A percentile compares a stretch with the other conserved stretches of the same genome.
phyloP scores from a whole-genome alignment of 2,888 invertebrate species.

The Taenaris catops region DNA sequence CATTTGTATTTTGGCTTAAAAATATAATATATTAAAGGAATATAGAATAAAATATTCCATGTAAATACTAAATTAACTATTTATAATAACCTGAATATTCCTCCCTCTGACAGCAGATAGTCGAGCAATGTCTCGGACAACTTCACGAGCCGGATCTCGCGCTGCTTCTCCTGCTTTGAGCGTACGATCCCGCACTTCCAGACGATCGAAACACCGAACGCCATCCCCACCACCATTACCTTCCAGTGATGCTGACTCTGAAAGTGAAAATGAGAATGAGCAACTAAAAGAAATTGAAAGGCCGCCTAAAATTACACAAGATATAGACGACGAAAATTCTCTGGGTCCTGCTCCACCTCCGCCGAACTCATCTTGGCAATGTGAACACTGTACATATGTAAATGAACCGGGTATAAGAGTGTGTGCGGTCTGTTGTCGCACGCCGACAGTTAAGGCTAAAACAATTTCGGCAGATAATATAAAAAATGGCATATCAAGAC shows the following conservation, averaged over 20 bases:
- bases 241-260: constrained; percentile 82
- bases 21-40: too few species aligned
- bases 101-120: constrained; percentile 75
- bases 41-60: too few species aligned
- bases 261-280: constrained; percentile 61
- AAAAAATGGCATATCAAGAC: constrained; percentile 33
- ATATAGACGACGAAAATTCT: constrained; percentile 39
- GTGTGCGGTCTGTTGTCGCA: constrained; percentile 93
- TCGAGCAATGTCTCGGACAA: constrained; percentile 62
- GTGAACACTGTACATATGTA: constrained; percentile 94
- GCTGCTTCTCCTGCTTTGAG: constrained; percentile 85
- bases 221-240: constrained; percentile 58
- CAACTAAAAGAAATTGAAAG: constrained; percentile 13
- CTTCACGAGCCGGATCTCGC: constrained; percentile 82
- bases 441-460: constrained; percentile 73
- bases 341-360: constrained; percentile 69
- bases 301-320: constrained; percentile 9
- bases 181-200: constrained; percentile 84
- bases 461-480: constrained; percentile 30
- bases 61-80: too few species aligned
- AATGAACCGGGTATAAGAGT: constrained; percentile 89
- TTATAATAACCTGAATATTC: too few species aligned
- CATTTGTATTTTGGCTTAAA: too few species aligned
- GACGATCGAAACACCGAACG: constrained; percentile 58
- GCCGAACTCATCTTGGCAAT: constrained; percentile 86